Base-by-base conservation (phyloP, 2,888 invertebrate genomes). In the Drosophila antonietae region DNA sequence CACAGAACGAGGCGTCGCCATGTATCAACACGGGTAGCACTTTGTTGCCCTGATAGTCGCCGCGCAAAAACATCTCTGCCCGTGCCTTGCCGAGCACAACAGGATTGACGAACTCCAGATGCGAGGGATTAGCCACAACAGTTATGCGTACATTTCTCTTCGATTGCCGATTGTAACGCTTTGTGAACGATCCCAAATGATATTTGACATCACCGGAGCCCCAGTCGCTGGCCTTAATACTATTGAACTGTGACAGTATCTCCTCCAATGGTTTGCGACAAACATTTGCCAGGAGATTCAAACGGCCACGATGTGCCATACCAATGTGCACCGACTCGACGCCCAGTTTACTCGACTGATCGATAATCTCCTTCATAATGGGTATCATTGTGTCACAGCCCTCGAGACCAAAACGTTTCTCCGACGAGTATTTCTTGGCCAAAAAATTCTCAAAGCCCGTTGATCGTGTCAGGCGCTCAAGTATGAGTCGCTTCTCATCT, bases 361-460 rank as follows among this genome's bases (percentile, higher is more conserved):
- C 99, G 87, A 99, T 98, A 55, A 99, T 96, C 92, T 98, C 97
- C 93, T 99, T 99, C 96, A 99, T 97, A 0, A 98, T 98, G 0
- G 99, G 99, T 86, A 99, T 99, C 86, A 99, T 94, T 81, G 98
- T 98, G 94, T 99, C 99, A 93, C 98, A 98, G 33, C 99, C 99
- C 93, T 99, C 99, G 43, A 99, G 94, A 80, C 99, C 99, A 93
- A 99, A 99, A 83, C 99, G 95, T 93, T 99, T 99, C 93, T 99
- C 99, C 4, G 99, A 98, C 2, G 98, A 97, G 96, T 97, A 99
- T 93, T 99, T 99, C 91, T 97, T 97, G 0, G 99, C 98, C 88
- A 99, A 94, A 94, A 99, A 99, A 82, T 97, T 97, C 93, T 99
- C 99, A 92, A 99, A 98, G 95, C 97, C 97, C 23, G 97, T 96